Percentiles rank a stretch among this genome's conserved stretches.
These are phyloP conservation scores for Drosophila emarginata DNA, from an alignment of 2,888 invertebrate species.

Conservation along the genomic window DNA sequence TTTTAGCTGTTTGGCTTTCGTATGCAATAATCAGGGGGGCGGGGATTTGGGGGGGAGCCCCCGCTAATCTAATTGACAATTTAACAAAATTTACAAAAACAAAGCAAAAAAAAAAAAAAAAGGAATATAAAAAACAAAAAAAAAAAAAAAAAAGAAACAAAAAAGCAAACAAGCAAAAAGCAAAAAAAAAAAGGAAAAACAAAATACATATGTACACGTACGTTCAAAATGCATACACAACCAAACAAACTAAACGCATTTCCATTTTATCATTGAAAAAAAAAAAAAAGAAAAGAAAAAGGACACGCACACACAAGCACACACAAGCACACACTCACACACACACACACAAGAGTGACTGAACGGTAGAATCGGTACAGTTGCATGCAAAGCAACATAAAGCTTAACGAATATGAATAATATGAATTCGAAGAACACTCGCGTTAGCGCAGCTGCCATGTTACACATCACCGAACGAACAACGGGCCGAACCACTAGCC, in stretches of 20 bases:
- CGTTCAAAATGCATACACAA: conserved; percentile 11
- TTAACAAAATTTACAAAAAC: conserved; percentile 16
- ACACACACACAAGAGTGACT: conserved; percentile 7
- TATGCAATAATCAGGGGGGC: conserved; percentile 46
- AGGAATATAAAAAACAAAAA: conserved; percentile 24
- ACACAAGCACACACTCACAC: background rate
- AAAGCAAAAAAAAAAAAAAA: conserved; percentile 23
- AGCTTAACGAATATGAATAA: background rate
- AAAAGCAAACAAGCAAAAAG: conserved; percentile 2
- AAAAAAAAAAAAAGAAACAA: conserved; percentile 12
- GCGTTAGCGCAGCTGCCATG: conserved; percentile 65
- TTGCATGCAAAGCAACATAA: background rate
- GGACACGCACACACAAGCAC: too few species aligned
- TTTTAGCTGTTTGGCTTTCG: conserved; percentile 59
- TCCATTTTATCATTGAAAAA: conserved; percentile 12
- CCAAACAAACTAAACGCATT: conserved; percentile 12
- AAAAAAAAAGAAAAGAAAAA: background rate
- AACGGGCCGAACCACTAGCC: conserved; percentile 41
- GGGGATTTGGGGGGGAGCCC: background rate
- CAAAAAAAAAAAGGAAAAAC: conserved; percentile 16
- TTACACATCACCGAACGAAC: conserved; percentile 70
- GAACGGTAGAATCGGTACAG: conserved; percentile 10
- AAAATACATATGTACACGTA: conserved; percentile 51
- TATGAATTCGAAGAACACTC: background rate
- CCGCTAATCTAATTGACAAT: conserved; percentile 16